A percentile compares a stretch with the other conserved stretches of the same genome.
phyloP scores from a whole-genome alignment of 2,888 invertebrate species.

The Prionchulus punctatus region DNA sequence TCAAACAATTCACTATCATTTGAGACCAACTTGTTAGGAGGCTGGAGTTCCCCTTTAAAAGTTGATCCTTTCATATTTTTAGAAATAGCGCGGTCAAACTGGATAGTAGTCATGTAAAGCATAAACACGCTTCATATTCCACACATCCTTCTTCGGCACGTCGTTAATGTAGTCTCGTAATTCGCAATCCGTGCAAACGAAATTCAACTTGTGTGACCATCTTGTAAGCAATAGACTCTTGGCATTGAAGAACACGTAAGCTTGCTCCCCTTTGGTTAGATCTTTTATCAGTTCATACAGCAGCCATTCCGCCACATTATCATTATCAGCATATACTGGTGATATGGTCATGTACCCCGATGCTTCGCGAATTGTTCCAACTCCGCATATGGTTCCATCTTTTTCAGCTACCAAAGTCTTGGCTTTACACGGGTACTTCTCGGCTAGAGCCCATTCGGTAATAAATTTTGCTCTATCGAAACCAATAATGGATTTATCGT shows the following conservation, averaged over 20 bases:
- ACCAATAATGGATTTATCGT: not conserved
- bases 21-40: too few species aligned
- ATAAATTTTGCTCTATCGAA: not conserved
- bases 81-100: too few species aligned
- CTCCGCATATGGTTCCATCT: not conserved
- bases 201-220: not conserved
- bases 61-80: too few species aligned
- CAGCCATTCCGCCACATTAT: not conserved
- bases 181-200: not conserved
- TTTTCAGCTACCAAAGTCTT: not conserved
- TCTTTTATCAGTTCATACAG: not conserved
- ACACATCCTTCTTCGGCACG: not conserved
- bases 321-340: constrained; percentile 1
- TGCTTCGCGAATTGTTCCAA: not conserved
- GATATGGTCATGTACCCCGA: not conserved
- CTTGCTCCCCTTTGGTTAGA: not conserved
- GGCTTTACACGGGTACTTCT: not conserved
- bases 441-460: not conserved
- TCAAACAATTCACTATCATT: too few species aligned
- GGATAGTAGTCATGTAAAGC: not conserved
- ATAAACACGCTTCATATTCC: not conserved
- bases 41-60: too few species aligned
- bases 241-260: not conserved
- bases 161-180: not conserved
- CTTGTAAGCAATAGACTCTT: not conserved